Conservation (phyloP, 2,797 vertebrate genomes). For the Chrysocyon brachyurus region DNA sequence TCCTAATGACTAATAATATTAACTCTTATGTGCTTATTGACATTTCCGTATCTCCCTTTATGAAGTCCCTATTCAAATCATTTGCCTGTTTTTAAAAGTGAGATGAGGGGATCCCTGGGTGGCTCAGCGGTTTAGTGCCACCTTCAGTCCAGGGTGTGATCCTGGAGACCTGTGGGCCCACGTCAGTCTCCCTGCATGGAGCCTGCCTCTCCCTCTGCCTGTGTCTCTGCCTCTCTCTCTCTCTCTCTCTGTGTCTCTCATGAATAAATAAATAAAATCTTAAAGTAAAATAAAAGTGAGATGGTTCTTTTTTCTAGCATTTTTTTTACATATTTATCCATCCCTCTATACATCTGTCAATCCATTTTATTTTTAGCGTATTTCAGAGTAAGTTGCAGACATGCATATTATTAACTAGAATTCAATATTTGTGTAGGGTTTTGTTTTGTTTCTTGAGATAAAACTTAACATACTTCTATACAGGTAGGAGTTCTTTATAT, state of each 20-base stretch:
- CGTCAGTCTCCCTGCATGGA: too few species aligned
- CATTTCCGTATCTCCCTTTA: neutral
- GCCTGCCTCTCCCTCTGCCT: too few species aligned
- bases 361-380: neutral
- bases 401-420: neutral
- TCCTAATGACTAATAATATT: neutral
- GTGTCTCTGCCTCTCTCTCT: too few species aligned
- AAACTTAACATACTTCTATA: neutral
- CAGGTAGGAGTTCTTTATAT: slow-evolving; percentile 3
- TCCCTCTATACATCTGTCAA: neutral
- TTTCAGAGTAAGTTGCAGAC: neutral
- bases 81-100: neutral
- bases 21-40: neutral
- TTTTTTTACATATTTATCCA: neutral
- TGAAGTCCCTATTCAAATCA: neutral
- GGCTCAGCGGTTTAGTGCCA: too few species aligned
- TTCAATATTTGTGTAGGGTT: neutral
- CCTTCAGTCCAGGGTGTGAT: too few species aligned
- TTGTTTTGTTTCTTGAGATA: neutral
- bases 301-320: neutral
- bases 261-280: too few species aligned
- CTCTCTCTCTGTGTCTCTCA: too few species aligned
- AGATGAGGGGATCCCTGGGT: neutral
- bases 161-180: too few species aligned
- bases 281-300: neutral